Evolutionary conservation across 1,140 invertebrate species (phyloP).

Genomic region (Homarus americanus): DNA sequence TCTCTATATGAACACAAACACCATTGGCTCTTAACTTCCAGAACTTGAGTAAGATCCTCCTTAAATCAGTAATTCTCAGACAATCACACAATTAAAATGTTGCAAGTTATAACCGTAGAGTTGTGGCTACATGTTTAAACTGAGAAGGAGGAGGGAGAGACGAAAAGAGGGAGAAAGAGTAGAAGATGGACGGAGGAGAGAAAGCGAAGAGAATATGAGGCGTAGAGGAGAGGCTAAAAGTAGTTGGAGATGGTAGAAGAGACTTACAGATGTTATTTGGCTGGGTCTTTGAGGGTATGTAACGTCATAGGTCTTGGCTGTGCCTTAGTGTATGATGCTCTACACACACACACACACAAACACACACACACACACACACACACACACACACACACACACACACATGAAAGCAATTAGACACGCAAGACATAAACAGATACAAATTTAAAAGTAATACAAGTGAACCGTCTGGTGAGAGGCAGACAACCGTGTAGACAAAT

Average conservation of each 20-base stretch:
- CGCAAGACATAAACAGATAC: too few species aligned
- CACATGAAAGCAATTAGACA: not conserved
- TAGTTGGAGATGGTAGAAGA: not conserved
- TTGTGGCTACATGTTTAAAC: not conserved
- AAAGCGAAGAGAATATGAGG: not conserved
- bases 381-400: not conserved
- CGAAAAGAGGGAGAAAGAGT: not conserved
- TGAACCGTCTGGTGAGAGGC: too few species aligned
- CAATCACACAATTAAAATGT: not conserved
- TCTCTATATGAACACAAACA: too few species aligned
- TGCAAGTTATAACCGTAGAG: not conserved
- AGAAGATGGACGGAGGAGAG: not conserved
- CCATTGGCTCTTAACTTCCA: too few species aligned
- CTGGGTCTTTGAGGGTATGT: too few species aligned
- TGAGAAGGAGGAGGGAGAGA: not conserved
- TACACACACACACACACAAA: not conserved
- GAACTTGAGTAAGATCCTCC: too few species aligned
- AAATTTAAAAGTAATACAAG: too few species aligned
- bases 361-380: not conserved
- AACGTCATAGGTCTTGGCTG: too few species aligned
- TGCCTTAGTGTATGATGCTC: too few species aligned
- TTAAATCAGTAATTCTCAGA: too few species aligned
- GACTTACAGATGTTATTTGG: too few species aligned
- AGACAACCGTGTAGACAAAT: not conserved
- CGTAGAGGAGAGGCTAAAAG: not conserved